These are phyloP conservation scores for Epicauta chinensis DNA, from an alignment of 1,140 invertebrate species.

Conservation along the genomic window DNA sequence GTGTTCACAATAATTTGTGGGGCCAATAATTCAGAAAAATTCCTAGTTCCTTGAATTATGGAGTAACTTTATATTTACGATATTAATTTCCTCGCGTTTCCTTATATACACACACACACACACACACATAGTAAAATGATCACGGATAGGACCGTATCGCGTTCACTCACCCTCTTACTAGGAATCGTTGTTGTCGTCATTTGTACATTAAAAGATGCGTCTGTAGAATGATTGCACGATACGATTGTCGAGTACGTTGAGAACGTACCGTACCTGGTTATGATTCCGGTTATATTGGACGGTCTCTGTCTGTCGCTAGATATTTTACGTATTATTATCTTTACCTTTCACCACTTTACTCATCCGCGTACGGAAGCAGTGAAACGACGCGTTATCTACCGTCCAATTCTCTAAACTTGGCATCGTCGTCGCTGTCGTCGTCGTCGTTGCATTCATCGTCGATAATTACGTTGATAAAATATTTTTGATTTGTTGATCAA, in stretches of 20 bases:
- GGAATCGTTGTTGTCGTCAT: too few relatives aligned
- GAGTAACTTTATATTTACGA: constrained; percentile 41
- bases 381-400: constrained; percentile 11
- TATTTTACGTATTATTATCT: constrained; percentile 20
- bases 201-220: constrained; percentile 5
- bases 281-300: too few relatives aligned
- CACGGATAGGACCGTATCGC: too few relatives aligned
- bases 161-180: too few relatives aligned
- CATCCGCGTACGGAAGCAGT: constrained; percentile 7
- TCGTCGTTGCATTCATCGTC: too few relatives aligned
- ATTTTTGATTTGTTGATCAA: too few relatives aligned
- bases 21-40: constrained; percentile 39
- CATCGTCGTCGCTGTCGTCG: too few relatives aligned
- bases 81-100: constrained; percentile 40
- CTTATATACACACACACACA: constrained; percentile 1
- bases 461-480: too few relatives aligned
- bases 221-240: constrained; percentile 13
- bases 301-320: constrained; percentile 10
- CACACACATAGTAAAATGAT: not conserved
- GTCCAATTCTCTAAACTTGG: too few relatives aligned
- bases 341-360: constrained; percentile 16
- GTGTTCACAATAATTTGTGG: constrained; percentile 39
- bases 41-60: constrained; percentile 36
- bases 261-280: constrained; percentile 5
- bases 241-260: constrained; percentile 6